Conservation (phyloP, 2,888 invertebrate species). For the Parnassius apollo region DNA sequence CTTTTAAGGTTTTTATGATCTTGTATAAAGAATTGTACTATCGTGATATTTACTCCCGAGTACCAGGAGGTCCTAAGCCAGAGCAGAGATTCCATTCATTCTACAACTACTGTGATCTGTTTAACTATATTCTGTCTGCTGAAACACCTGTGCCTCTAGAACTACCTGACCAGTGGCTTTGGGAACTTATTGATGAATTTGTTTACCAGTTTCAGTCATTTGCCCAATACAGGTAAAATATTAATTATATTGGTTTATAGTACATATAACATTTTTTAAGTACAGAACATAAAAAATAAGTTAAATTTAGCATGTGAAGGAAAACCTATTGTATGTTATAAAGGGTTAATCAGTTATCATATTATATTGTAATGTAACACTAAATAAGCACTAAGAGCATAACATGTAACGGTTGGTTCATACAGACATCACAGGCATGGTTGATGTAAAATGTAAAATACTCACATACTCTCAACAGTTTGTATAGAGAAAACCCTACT, state of each 20-base stretch:
- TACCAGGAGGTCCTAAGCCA: slow-evolving; percentile 93
- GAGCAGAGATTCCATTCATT: slow-evolving; percentile 97
- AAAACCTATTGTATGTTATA: no score
- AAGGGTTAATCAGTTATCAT: no score
- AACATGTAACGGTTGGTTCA: no score
- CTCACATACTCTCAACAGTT: no score
- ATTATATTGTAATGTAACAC: no score
- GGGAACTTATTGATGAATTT: slow-evolving; percentile 99
- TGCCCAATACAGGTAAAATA: slow-evolving; percentile 87
- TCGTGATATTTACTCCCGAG: slow-evolving; percentile 97
- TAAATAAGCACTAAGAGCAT: no score
- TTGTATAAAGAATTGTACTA: slow-evolving; percentile 98
- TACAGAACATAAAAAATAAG: no score
- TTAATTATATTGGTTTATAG: background rate
- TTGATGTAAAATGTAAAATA: no score
- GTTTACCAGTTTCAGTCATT: slow-evolving; percentile 98
- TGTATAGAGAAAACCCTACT: no score
- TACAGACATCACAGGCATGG: no score
- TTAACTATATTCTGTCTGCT: slow-evolving; percentile 96
- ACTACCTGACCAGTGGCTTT: slow-evolving; percentile 98
- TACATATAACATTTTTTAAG: no score
- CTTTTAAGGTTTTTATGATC: slow-evolving; percentile 91
- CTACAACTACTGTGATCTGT: slow-evolving; percentile 98
- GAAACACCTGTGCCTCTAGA: slow-evolving; percentile 93
- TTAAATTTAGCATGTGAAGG: no score